Evolutionary conservation across 2,113 vertebrate genomes (phyloP).

Genomic region (Falco punctatus): DNA sequence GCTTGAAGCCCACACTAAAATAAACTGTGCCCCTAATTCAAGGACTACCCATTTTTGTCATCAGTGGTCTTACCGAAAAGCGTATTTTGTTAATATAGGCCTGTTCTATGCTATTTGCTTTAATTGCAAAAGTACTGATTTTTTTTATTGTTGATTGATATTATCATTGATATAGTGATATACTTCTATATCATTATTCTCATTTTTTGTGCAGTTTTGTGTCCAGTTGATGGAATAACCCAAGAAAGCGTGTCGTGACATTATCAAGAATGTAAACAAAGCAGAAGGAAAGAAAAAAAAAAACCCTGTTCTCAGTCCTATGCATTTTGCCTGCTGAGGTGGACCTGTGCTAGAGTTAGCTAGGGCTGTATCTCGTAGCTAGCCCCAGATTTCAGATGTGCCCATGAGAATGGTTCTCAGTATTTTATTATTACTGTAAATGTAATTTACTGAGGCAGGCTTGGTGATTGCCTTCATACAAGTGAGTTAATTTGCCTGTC

Average conservation of each 20-base stretch:
- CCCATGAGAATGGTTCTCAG: neutral
- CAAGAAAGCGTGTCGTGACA: neutral
- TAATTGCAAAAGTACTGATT: neutral
- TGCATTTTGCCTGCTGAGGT: neutral
- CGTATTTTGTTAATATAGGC: neutral
- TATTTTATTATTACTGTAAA: neutral
- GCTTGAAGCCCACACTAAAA: neutral
- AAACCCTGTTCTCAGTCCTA: neutral
- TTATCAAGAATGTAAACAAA: neutral
- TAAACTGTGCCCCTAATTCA: neutral
- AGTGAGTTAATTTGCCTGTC: neutral
- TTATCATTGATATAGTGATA: no score
- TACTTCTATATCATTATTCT: neutral
- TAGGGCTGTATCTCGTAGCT: neutral
- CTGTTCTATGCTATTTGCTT: neutral
- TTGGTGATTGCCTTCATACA: neutral
- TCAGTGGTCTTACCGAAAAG: neutral
- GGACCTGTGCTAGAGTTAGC: neutral
- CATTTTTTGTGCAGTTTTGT: neutral
- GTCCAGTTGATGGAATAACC: neutral
- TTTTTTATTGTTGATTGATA: neutral
- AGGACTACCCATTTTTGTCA: neutral
- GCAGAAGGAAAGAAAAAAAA: neutral
- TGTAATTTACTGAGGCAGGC: conserved; percentile 1
- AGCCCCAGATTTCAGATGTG: neutral